A percentile compares a stretch with the other conserved stretches of the same genome.
These are phyloP conservation scores for Aix galericulata DNA, from an alignment of 2,113 vertebrate species.

Conservation along the genomic window DNA sequence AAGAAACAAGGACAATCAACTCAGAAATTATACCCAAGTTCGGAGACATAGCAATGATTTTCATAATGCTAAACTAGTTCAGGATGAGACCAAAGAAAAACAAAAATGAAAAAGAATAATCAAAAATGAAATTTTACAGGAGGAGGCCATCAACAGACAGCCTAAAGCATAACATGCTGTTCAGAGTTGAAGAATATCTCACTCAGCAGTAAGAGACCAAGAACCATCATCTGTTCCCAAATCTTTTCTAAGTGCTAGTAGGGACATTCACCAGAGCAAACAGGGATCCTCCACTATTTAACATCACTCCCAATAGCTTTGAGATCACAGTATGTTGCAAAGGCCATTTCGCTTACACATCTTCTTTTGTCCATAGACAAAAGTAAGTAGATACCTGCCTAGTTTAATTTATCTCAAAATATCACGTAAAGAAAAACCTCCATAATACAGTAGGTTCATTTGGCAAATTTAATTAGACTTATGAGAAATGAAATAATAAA, in stretches of 20 bases:
- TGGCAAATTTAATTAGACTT: not conserved
- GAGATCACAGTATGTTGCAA: not conserved
- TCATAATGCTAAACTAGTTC: not conserved
- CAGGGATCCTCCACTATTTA: not conserved
- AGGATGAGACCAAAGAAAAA: not conserved
- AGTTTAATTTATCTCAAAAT: not conserved
- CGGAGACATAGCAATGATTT: not conserved
- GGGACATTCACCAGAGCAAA: not conserved
- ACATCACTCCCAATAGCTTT: not conserved
- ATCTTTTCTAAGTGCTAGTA: not conserved
- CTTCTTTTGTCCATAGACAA: not conserved
- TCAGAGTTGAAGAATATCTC: not conserved
- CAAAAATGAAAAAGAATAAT: not conserved
- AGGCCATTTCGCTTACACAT: not conserved
- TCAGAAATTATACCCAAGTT: not conserved
- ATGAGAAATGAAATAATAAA: constrained; percentile 27
- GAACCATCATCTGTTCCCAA: not conserved
- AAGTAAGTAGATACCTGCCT: not conserved
- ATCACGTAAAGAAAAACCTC: not conserved
- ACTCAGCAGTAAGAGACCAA: not conserved
- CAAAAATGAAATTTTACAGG: not conserved
- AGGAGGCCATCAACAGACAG: not conserved
- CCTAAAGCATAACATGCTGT: not conserved
- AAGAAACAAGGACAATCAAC: not conserved
- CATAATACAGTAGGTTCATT: not conserved